Evolutionary conservation across 2,797 vertebrate species (phyloP), one percentile per base, ranked within the genome.

Genomic region (Sylvia borin): DNA sequence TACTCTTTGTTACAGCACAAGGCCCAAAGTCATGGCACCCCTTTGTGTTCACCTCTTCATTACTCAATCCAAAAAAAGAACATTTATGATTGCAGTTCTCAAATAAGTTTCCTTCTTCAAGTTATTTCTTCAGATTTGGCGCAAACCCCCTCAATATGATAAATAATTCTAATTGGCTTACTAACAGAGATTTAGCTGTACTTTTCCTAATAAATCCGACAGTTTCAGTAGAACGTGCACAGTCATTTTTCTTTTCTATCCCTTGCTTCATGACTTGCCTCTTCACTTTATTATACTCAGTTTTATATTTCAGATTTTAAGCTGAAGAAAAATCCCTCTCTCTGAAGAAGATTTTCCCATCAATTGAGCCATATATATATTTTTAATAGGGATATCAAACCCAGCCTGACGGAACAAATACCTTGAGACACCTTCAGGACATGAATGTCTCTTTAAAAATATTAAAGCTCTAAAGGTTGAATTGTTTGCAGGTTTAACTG

Each of bases 251-350:
- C 48, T 64, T 79, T 89, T 51, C 60, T 27, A 22, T 66, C 29
- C 51, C 40, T 82, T 75, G 38, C 19, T 68, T 82, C 47, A 8
- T 58, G 51, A 82, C 48, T 92, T 71, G n/a, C 36, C 40, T 85
- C 31, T 85, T 82, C 43, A 36, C 13, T 58, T 83, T 54, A 67
- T 76, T 68, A 76, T 50, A 66, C 32, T 36, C 9, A 22, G 3
- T 38, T 80, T 83, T 64, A 7, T 82, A 82, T 55, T 80, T 89
- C 48, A 76, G 51, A 71, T 88, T 95, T 83, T 83, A 92, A 78
- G 54, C 14, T 67, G 57, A 85, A 85, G 55, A 65, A 72, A 81
- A 85, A 67, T 57, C 43, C 34, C 76, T 53, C 68, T 70, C 50
- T 74, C 92, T 72, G 57, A 77, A 87, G 72, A 65, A 55, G 43